Evolutionary conservation across 2,888 invertebrate species (phyloP), one percentile per base, ranked within the genome.

Genomic region (Ennomos fuscantarius): DNA sequence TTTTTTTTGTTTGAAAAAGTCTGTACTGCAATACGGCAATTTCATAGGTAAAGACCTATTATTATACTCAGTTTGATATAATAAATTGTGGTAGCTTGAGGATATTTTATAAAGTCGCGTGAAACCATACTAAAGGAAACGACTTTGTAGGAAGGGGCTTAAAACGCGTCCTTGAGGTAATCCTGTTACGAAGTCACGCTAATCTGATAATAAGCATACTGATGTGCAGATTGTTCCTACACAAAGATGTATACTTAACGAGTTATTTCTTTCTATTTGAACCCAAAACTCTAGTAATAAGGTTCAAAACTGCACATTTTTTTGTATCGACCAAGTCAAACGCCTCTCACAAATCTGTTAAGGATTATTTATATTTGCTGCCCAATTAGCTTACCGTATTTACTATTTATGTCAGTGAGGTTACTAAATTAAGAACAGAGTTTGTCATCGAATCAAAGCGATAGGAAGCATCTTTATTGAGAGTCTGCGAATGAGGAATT

Each of bases 141-240:
- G 12, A 41, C 24, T 56, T 35, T 52, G 44, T 37, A 33, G 44
- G 39, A 55, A 43, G 51, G 51, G 60, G 41, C 50, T 34, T 33
- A 41, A 40, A 36, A 41, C 41, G 44, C 52, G 51, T 55, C 60
- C 60, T 55, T 55, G 60, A 41, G 42, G 44, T 41, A 52, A 51
- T 47, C 60, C 52, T 44, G 44, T 55, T 48, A 51, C 32, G 9
- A 51, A 60, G 51, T 55, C 60, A 60, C 47, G 60, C 39, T 59
- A 60, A 55, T 60, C 60, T 45, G 60, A 60, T 60, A 55, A 60
- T 60, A 49, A 54, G 49, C 36, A 54, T 59, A 49, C 35, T 46
- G 51, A 56, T 47, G 42, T 42, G 12, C 42, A 47, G 56, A 56
- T 51, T 36, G 46, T 51, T 56, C 42, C 41, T 45, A 50, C 36